A percentile compares a stretch with the other conserved stretches of the same genome.
phyloP scores from a whole-genome alignment of 2,888 invertebrate species.

The Apodemia duryi region DNA sequence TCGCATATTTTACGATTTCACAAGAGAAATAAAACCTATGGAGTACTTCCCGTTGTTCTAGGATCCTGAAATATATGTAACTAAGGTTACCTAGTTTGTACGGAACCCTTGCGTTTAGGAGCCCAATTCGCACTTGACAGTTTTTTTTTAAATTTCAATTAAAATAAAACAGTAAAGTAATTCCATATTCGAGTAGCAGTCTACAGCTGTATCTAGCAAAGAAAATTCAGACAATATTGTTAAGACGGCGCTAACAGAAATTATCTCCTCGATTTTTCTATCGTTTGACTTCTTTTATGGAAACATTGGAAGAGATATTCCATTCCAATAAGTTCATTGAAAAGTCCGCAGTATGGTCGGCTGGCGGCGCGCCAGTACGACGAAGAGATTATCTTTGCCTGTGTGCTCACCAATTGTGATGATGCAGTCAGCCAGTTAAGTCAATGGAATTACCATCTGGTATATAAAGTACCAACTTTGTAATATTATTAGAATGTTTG shows the following conservation, averaged over 20 bases:
- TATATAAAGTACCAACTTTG: conserved; percentile 23
- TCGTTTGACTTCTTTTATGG: conserved; percentile 71
- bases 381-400: conserved; percentile 63
- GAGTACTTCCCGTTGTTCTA: too few relatives aligned
- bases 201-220: background rate
- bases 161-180: background rate
- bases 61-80: too few relatives aligned
- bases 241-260: conserved; percentile 26
- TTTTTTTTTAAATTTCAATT: too few relatives aligned
- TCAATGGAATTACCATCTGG: background rate
- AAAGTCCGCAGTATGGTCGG: conserved; percentile 74
- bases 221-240: background rate
- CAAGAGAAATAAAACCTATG: too few relatives aligned
- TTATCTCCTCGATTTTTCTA: conserved; percentile 47
- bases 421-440: conserved; percentile 46
- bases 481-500: conserved; percentile 21
- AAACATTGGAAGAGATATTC: conserved; percentile 75
- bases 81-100: too few relatives aligned
- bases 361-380: conserved; percentile 65
- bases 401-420: conserved; percentile 66
- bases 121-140: too few relatives aligned
- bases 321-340: conserved; percentile 73
- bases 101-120: too few relatives aligned
- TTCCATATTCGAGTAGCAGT: background rate
- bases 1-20: too few relatives aligned